Conservation (phyloP, 2,113 vertebrate species). For the Lipophrys pholis region DNA sequence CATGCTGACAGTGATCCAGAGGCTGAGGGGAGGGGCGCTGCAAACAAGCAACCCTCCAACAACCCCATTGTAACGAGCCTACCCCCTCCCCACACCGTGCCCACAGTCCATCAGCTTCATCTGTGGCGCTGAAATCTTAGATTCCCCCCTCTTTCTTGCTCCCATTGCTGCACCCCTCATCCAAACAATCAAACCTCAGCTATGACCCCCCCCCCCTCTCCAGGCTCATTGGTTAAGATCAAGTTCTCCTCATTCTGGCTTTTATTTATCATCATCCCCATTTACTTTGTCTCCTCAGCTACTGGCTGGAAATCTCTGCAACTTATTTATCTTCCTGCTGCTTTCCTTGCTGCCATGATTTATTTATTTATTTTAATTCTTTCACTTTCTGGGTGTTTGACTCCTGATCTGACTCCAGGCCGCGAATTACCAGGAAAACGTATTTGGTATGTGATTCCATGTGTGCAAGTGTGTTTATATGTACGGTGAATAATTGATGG, state of each 20-base stretch:
- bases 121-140: slow-evolving; percentile 25
- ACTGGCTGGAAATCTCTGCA: slow-evolving; percentile 36
- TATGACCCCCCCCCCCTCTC: slow-evolving; percentile 22
- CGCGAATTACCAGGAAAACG: slow-evolving; percentile 58
- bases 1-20: slow-evolving; percentile 65
- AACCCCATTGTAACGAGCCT: slow-evolving; percentile 37
- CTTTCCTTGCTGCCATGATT: slow-evolving; percentile 12
- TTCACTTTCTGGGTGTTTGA: slow-evolving; percentile 44
- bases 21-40: slow-evolving; percentile 41
- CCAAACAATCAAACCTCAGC: slow-evolving; percentile 61
- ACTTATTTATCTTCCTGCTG: slow-evolving; percentile 41
- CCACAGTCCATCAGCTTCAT: slow-evolving; percentile 37
- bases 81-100: slow-evolving; percentile 14
- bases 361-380: slow-evolving; percentile 10
- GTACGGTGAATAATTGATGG: slow-evolving; percentile 54
- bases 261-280: slow-evolving; percentile 29
- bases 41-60: slow-evolving; percentile 44
- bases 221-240: slow-evolving; percentile 47
- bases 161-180: slow-evolving; percentile 49
- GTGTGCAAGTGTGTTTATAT: slow-evolving; percentile 46
- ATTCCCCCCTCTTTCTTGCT: slow-evolving; percentile 17
- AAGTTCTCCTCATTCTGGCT: slow-evolving; percentile 37
- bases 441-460: slow-evolving; percentile 58
- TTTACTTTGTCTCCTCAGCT: slow-evolving; percentile 8
- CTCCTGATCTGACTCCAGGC: slow-evolving; percentile 54